Evolutionary conservation across 2,797 vertebrate genomes (phyloP).

Genomic region (Aeoliscus strigatus): DNA sequence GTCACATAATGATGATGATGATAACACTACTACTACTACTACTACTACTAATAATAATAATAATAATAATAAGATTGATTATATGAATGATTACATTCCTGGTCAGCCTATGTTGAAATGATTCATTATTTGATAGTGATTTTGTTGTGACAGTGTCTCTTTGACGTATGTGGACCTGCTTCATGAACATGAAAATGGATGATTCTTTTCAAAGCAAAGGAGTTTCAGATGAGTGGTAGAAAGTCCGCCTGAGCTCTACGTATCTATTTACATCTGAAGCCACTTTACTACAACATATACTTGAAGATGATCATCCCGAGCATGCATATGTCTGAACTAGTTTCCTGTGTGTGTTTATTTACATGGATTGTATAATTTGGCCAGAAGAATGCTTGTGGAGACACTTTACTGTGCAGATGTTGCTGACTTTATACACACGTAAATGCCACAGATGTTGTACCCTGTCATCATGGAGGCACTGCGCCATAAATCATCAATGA

Average conservation of each 20-base stretch:
- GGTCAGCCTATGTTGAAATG: no score
- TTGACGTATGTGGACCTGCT: no score
- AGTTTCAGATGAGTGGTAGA: neutral
- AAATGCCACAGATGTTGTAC: constrained; percentile 41
- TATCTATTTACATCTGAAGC: no score
- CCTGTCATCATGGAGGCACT: constrained; percentile 13
- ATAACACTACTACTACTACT: no score
- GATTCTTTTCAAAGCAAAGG: neutral
- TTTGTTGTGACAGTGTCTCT: no score
- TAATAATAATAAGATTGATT: no score
- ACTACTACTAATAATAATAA: no score
- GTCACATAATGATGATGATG: no score
- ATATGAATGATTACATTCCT: no score
- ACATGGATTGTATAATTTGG: constrained; percentile 16
- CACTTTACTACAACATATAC: neutral
- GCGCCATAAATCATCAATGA: constrained; percentile 30
- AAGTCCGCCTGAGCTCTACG: no score
- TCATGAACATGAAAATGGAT: no score
- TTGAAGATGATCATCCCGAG: neutral
- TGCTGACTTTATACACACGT: constrained; percentile 20
- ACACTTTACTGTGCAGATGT: constrained; percentile 45
- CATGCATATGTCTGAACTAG: neutral
- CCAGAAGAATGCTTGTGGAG: constrained; percentile 12
- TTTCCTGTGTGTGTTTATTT: constrained; percentile 41
- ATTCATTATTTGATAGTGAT: no score